Conservation (phyloP, 2,888 invertebrate species). For the Brenthis daphne region DNA sequence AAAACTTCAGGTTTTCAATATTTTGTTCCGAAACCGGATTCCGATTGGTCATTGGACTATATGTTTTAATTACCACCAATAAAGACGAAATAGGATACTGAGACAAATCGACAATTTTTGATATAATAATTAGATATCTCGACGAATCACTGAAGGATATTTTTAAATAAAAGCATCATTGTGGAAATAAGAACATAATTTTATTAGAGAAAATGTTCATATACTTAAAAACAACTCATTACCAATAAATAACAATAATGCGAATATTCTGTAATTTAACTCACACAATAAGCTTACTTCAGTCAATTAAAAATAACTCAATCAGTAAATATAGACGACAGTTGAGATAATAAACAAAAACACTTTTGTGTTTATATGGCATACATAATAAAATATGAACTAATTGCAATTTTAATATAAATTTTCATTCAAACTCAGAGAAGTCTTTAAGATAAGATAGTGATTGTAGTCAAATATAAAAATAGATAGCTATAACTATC, state of each 20-base stretch:
- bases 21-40: too few species aligned
- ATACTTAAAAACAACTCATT: constrained; percentile 69
- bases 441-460: not conserved
- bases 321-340: not conserved
- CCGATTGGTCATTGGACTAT: too few species aligned
- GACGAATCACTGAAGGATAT: too few species aligned
- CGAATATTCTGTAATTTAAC: constrained; percentile 53
- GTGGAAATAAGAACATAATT: constrained; percentile 65
- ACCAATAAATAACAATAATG: constrained; percentile 75
- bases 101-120: too few species aligned
- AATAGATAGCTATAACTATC: constrained; percentile 16
- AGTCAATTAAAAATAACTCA: constrained; percentile 24
- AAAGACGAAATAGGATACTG: too few species aligned
- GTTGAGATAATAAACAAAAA: constrained; percentile 6
- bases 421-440: not conserved
- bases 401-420: not conserved
- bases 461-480: constrained; percentile 13
- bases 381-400: not conserved
- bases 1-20: too few species aligned
- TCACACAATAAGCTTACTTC: constrained; percentile 37
- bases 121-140: too few species aligned
- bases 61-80: too few species aligned
- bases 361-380: constrained; percentile 7
- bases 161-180: constrained; percentile 36
- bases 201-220: constrained; percentile 71